Evolutionary conservation across 2,888 invertebrate genomes (phyloP), one percentile per base, ranked within the genome.

Genomic region (Physocephala rufipes): DNA sequence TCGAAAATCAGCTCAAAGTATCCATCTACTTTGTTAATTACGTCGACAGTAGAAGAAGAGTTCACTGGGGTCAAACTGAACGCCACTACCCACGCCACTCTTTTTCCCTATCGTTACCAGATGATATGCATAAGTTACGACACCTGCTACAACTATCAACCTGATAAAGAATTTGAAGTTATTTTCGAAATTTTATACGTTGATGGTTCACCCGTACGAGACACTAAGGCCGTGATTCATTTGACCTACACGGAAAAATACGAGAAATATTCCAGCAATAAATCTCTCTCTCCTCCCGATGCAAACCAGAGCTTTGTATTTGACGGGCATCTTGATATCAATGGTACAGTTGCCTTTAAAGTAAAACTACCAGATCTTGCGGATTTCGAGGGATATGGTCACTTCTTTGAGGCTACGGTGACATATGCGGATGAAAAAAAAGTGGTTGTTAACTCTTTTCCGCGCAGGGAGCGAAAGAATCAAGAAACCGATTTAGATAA

Each of bases 1-100:
- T 71, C 71, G 2, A 76, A 72, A 62, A 70, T 82, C 0, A n/a
- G 65, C 59, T 53, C 72, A 49, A 55, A 63, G 13, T 74, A 73
- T 63, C 74, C 79, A 4, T 74, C 76, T 0, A 80, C 75, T 30
- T 70, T 79, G 9, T 74, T 76, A 15, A 90, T 97, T 63, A 93
- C 95, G 82, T 97, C 95, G 0, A 92, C 93, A 7, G 91, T 98
- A 2, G 96, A 96, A 84, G 98, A 99, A 87, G 91, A 91, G 70
- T 88, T 95, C 76, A 97, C 97, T 3, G 86, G 84, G 2, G 90
- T 95, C 66, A 90, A 92, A 77, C 94, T 96, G 80, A 96, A 95
- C 82, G 91, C 92, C 45, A 90, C 94, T 0, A 88, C 90, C 1
- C 89, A 92, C 73, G 88, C 95, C 49, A 89, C 91, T 69, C 86